phyloP scores from a whole-genome alignment of 1,140 invertebrate genomes.

The Periplaneta americana region DNA sequence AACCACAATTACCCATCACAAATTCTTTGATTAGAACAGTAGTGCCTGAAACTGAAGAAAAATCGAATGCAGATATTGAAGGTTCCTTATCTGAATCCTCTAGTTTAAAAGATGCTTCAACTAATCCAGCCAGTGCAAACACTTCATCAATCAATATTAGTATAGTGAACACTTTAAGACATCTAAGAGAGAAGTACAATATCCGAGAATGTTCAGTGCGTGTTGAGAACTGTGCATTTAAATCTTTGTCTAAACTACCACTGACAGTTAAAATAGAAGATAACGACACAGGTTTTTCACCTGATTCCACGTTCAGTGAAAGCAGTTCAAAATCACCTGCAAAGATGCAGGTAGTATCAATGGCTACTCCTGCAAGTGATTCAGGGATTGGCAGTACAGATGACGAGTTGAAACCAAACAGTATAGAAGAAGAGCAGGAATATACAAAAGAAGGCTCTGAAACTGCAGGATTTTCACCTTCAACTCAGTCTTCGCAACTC shows the following conservation, averaged over 20 bases:
- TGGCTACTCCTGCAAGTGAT: constrained; percentile 17
- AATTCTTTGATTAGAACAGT: not conserved
- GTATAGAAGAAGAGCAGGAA: not conserved
- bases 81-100: not conserved
- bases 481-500: not conserved
- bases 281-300: not conserved
- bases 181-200: constrained; percentile 32
- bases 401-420: constrained; percentile 23
- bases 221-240: constrained; percentile 32
- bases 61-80: not conserved
- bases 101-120: not conserved
- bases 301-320: constrained; percentile 3
- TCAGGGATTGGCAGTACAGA: constrained; percentile 26
- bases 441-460: not conserved
- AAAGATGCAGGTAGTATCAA: not conserved
- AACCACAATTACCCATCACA: not conserved
- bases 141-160: not conserved
- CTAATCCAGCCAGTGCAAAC: not conserved
- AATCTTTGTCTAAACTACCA: not conserved
- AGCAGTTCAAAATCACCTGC: constrained; percentile 7
- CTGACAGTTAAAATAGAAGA: constrained; percentile 9
- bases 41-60: not conserved
- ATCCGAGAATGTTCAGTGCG: constrained; percentile 39
- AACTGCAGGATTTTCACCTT: constrained; percentile 2
- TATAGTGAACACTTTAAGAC: not conserved